Evolutionary conservation across 2,113 vertebrate species (phyloP).

Genomic region (Ageneiosus marmoratus): DNA sequence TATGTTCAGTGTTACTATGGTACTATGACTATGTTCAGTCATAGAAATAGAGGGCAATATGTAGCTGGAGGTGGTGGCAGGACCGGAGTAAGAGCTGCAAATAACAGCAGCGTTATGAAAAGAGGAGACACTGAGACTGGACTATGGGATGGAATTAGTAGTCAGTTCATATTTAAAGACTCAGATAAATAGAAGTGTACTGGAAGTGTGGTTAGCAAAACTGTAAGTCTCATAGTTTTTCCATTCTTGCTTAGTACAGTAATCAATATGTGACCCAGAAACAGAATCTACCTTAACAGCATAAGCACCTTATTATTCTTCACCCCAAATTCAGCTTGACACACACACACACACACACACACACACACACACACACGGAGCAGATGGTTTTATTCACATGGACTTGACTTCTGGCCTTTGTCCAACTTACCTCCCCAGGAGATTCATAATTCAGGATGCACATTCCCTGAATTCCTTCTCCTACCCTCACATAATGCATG

Average conservation of each 20-base stretch:
- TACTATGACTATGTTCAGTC: not conserved
- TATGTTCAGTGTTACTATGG: no score
- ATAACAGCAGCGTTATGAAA: constrained; percentile 42
- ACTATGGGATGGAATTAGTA: constrained; percentile 47
- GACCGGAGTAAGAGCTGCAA: constrained; percentile 41
- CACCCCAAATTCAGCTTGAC: not conserved
- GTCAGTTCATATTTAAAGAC: constrained; percentile 6
- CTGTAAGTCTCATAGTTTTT: not conserved
- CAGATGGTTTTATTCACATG: constrained; percentile 2
- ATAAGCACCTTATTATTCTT: not conserved
- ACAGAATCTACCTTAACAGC: not conserved
- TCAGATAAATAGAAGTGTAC: not conserved
- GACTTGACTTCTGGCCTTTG: constrained; percentile 33
- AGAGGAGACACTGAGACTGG: constrained; percentile 45
- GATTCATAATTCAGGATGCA: constrained; percentile 39
- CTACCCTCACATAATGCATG: constrained; percentile 18
- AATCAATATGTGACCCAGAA: not conserved
- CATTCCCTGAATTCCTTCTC: constrained; percentile 34
- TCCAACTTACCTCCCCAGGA: constrained; percentile 13
- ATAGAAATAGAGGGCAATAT: not conserved
- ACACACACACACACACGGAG: constrained; percentile 19
- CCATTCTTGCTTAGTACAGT: not conserved
- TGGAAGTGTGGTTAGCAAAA: not conserved
- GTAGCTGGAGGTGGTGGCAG: not conserved
- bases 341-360: not conserved